A percentile compares a stretch with the other conserved stretches of the same genome.
These are phyloP conservation scores for Rhodeus uyekii DNA, from an alignment of 2,797 vertebrate species.

Conservation along the genomic window DNA sequence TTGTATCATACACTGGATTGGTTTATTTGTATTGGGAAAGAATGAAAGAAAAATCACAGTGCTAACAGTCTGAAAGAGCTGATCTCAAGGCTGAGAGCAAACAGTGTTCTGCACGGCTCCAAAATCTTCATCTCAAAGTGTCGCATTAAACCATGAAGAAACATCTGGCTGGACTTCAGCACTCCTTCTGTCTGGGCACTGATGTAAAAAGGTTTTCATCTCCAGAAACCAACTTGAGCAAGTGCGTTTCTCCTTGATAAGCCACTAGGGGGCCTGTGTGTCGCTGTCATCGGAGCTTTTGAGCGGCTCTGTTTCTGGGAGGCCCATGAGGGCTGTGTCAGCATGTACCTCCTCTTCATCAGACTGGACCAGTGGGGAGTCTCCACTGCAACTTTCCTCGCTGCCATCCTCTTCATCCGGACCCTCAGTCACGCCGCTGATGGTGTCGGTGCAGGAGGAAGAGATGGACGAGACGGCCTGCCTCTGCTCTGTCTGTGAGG, in stretches of 20 bases:
- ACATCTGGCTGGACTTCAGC: background rate
- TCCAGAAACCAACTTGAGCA: slow-evolving; percentile 20
- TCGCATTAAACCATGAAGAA: background rate
- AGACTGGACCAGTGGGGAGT: slow-evolving; percentile 81
- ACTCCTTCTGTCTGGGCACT: slow-evolving; percentile 3
- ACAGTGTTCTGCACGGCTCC: background rate
- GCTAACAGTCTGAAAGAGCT: slow-evolving; percentile 36
- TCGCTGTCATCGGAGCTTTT: slow-evolving; percentile 85
- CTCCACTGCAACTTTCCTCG: slow-evolving; percentile 68
- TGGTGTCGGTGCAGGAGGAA: slow-evolving; percentile 66
- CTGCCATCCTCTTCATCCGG: slow-evolving; percentile 60
- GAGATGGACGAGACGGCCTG: slow-evolving; percentile 66
- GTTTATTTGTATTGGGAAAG: slow-evolving; percentile 23
- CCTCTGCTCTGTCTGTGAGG: slow-evolving; percentile 62
- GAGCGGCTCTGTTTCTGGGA: slow-evolving; percentile 65
- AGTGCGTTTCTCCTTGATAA: slow-evolving; percentile 36
- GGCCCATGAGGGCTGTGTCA: slow-evolving; percentile 79
- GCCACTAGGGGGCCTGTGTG: slow-evolving; percentile 65
- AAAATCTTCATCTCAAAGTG: slow-evolving; percentile 9
- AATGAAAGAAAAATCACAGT: slow-evolving; percentile 51
- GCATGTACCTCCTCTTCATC: slow-evolving; percentile 91
- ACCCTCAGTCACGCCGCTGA: slow-evolving; percentile 58
- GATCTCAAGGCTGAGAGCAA: slow-evolving; percentile 21
- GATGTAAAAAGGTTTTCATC: slow-evolving; percentile 17
- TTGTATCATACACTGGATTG: slow-evolving; percentile 32